A percentile compares a stretch with the other conserved stretches of the same genome.
phyloP scores from a whole-genome alignment of 2,888 invertebrate species.

The Pediacus dermestoides region DNA sequence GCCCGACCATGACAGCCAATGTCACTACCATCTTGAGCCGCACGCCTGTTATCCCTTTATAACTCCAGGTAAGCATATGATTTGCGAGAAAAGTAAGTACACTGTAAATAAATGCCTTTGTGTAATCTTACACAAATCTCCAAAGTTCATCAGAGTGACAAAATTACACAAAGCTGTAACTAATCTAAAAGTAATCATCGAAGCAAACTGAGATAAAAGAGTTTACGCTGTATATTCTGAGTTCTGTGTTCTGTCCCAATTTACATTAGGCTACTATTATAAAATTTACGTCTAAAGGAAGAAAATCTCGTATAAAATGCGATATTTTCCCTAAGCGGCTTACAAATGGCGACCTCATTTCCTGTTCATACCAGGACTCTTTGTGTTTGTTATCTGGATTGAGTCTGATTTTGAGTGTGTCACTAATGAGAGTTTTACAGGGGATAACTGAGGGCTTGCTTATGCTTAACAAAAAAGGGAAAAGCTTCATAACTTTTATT shows the following conservation, averaged over 20 bases:
- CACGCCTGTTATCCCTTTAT: constrained; percentile 65
- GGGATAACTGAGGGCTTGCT: constrained; percentile 6
- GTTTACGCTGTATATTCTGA: not conserved
- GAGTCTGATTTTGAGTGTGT: constrained; percentile 14
- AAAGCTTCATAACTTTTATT: constrained; percentile 8
- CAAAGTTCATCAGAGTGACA: not conserved
- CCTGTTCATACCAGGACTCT: constrained; percentile 14
- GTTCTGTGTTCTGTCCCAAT: not conserved
- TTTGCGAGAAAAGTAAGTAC: too few relatives aligned
- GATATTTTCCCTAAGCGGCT: constrained; percentile 22
- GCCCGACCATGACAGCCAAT: constrained; percentile 55
- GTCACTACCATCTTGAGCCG: constrained; percentile 58
- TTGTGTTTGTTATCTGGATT: constrained; percentile 22
- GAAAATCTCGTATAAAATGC: constrained; percentile 5
- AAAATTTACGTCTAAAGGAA: constrained; percentile 2
- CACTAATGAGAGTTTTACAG: constrained; percentile 24
- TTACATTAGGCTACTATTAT: constrained; percentile 1
- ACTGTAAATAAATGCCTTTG: too few relatives aligned
- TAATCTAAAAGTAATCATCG: constrained; percentile 2
- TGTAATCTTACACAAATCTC: too few relatives aligned
- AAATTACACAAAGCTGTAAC: constrained; percentile 1
- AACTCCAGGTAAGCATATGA: constrained; percentile 63
- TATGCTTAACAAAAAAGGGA: not conserved
- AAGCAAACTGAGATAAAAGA: constrained; percentile 1
- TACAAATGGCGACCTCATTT: constrained; percentile 22